Evolutionary conservation across 2,888 invertebrate genomes (phyloP).

Genomic region (Chironomus riparius): DNA sequence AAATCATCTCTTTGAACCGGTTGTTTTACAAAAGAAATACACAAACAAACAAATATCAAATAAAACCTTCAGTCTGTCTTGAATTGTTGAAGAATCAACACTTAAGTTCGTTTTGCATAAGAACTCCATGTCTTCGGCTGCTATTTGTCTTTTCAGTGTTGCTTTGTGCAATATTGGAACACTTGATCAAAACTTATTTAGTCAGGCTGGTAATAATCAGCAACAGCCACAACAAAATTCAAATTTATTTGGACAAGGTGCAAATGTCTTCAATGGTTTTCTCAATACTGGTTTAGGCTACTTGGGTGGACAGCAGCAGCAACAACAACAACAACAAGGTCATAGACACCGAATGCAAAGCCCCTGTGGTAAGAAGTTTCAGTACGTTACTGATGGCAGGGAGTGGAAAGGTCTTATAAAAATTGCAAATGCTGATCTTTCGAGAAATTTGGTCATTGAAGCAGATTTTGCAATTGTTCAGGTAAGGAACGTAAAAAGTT

Average conservation of each 20-base stretch:
- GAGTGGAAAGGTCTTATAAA: conserved; percentile 8
- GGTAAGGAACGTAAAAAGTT: background rate
- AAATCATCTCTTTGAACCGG: background rate
- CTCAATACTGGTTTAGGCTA: background rate
- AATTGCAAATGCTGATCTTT: background rate
- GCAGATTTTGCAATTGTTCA: background rate
- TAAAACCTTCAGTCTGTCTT: background rate
- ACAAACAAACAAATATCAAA: too few species aligned
- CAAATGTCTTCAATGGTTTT: background rate
- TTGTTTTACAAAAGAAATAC: background rate
- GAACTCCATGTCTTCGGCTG: background rate
- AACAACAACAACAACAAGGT: background rate
- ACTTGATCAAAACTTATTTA: background rate
- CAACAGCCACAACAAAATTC: background rate
- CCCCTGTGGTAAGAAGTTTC: conserved; percentile 10
- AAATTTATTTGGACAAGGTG: background rate
- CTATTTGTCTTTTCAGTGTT: conserved; percentile 11
- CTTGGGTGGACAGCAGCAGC: background rate
- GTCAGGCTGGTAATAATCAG: background rate
- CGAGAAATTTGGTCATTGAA: background rate
- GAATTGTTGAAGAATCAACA: background rate
- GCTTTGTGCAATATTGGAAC: conserved; percentile 9
- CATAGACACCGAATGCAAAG: background rate
- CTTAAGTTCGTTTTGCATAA: background rate
- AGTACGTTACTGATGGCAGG: conserved; percentile 6